Evolutionary conservation across 1,140 invertebrate species (phyloP).

Genomic region (Mizuhopecten yessoensis): DNA sequence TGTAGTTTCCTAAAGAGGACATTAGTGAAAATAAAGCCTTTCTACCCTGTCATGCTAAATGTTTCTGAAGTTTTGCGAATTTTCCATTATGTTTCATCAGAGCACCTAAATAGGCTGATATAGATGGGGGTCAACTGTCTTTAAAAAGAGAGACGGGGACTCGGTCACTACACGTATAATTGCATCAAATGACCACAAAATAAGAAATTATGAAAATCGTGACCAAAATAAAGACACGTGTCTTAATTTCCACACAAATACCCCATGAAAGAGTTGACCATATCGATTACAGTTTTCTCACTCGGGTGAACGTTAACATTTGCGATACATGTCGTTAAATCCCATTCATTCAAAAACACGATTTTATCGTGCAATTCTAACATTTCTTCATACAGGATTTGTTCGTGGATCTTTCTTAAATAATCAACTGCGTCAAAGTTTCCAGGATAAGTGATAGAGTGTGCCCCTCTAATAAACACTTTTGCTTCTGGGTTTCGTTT

Average conservation of each 20-base stretch:
- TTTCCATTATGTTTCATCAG: too few relatives aligned
- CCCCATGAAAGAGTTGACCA: conserved; percentile 9
- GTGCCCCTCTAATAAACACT: conserved; percentile 47
- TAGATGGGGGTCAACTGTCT: too few relatives aligned
- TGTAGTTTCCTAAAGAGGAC: too few relatives aligned
- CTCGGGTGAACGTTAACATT: conserved; percentile 12
- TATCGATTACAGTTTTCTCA: not conserved
- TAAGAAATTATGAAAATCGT: too few relatives aligned
- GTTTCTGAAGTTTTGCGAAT: too few relatives aligned
- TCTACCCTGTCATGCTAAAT: too few relatives aligned
- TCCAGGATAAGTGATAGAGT: not conserved
- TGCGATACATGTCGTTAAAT: conserved; percentile 42
- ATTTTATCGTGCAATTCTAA: not conserved
- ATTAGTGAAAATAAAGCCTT: too few relatives aligned
- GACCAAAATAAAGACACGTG: too few relatives aligned
- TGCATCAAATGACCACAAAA: too few relatives aligned
- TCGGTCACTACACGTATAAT: too few relatives aligned
- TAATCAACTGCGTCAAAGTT: not conserved
- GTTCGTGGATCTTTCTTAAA: conserved; percentile 21
- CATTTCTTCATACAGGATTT: conserved; percentile 42
- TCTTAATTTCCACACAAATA: not conserved
- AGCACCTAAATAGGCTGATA: too few relatives aligned
- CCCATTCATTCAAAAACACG: conserved; percentile 44
- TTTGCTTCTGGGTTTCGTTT: conserved; percentile 14
- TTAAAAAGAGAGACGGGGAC: too few relatives aligned